Evolutionary conservation across 2,888 invertebrate species (phyloP), one percentile per base, ranked within the genome.

Genomic region (Drosophila neonasuta): DNA sequence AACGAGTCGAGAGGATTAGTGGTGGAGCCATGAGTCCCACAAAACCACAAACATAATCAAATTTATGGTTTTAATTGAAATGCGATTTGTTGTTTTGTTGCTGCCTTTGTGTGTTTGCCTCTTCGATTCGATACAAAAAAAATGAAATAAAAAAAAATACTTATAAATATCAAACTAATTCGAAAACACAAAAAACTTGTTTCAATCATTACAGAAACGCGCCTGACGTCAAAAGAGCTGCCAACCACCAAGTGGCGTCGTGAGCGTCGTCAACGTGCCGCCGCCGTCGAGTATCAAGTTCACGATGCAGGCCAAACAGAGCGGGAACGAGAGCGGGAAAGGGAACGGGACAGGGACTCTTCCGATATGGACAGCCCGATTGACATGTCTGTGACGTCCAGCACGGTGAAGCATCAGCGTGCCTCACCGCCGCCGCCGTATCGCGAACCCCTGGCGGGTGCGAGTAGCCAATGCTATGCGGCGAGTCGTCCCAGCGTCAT

Each of bases 181-280:
- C 8, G 15, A 13, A 41, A 41, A 36, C 36, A 41, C 39, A n/a
- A 41, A 41, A 41, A 41, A 41, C 39, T 41, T 59, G 20, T 63
- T 56, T 69, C 76, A 68, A 64, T 60, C 71, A 66, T 88, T 88
- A 24, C 82, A 91, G 91, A 91, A 81, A 86, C 89, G 75, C 90
- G 90, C 65, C 80, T 91, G 77, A 88, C 89, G 57, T 90, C 92
- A 58, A 95, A 94, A 89, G 94, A 94, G 80, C 90, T 94, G 71
- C 92, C 93, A 65, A 94, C 94, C 7, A 93, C 94, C 57, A 94
- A 95, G 91, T 95, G 95, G 95, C 93, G 95, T 68, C 92, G 95
- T 54, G 95, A 95, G 74, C 92, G 95, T 41, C 92, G 95, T 24
- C 90, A 91, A 57, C 91, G 92, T 1, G 91, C 92, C 5, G 91